Percentiles rank a stretch among this genome's conserved stretches.
Evolutionary conservation across 2,888 invertebrate genomes (phyloP).

Genomic region (Sylvicola fuscatus): DNA sequence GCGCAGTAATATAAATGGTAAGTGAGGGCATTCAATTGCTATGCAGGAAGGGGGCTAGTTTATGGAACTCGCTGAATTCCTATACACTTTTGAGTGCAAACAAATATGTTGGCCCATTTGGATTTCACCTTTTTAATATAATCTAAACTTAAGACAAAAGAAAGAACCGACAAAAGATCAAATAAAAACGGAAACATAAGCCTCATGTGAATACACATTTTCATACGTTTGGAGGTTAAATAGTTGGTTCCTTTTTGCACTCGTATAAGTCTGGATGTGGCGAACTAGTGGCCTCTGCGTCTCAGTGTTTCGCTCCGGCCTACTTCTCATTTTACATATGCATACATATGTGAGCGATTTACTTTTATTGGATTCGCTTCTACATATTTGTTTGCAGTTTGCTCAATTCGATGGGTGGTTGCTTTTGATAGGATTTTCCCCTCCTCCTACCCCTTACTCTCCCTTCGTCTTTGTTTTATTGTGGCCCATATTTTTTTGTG

Average conservation of each 20-base stretch:
- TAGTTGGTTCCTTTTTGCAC: too few species aligned
- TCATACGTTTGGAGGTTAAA: too few species aligned
- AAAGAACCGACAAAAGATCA: not conserved
- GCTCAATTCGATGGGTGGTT: not conserved
- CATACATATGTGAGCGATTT: constrained; percentile 5
- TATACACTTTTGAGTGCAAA: not conserved
- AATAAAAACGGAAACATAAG: constrained; percentile 4
- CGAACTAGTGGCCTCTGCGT: not conserved
- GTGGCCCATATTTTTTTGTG: too few species aligned
- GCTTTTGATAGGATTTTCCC: too few species aligned
- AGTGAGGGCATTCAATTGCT: not conserved
- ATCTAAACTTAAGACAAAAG: not conserved
- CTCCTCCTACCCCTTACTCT: too few species aligned
- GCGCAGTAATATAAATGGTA: too few species aligned
- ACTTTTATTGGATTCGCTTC: constrained; percentile 4
- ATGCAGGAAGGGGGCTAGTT: not conserved
- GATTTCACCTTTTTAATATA: constrained; percentile 3
- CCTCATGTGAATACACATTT: constrained; percentile 3
- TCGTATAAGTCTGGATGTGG: not conserved
- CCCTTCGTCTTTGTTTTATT: too few species aligned
- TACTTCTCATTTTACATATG: too few species aligned
- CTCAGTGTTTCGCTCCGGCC: too few species aligned
- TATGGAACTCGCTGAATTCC: not conserved
- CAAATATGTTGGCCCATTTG: not conserved
- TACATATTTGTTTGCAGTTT: not conserved